Base-by-base conservation (phyloP, 37 sponge, comb jelly and placozoan genomes). In the Petrosia ficiformis region DNA sequence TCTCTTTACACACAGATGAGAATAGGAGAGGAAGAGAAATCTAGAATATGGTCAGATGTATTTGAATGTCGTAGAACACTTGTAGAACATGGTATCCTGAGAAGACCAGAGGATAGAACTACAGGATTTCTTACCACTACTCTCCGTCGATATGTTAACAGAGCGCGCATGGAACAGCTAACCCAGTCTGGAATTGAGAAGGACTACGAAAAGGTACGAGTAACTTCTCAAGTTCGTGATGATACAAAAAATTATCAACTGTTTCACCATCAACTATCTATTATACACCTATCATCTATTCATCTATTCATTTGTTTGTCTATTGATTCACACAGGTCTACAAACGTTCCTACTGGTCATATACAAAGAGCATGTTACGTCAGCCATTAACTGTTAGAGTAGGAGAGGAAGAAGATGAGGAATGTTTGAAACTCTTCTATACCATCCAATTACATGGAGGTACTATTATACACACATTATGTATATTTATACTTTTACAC, bases 331-430 rank as follows among this genome's bases (percentile, higher is more conserved):
- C 14, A 48, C 54, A 48, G 63, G 11, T 61, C 28, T 95, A 77
- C 90, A 95, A 95, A 61, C 87, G 85, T 64, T 88, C 76, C 26
- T 95, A 86, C 79, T 95, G 96, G 96, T 95, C 96, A 30, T 95
- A 95, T 81, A 73, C 77, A 24, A 95, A 95, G 87, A 89, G 83
- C 65, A 76, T 77, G 70, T 74, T 95, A 28, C 76, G 85, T 60
- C 96, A 89, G 67, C 87, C 93, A 22, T 76, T 95, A 64, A 81
- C 93, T 0, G 75, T 92, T 1, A 26, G 63, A 6, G 63, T 61
- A n/a, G 94, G 94, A 57, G 84, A 84, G 68, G 82, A 76, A 21
- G 91, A 80, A 14, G 85, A 70, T 8, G 95, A 94, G 58, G 33
- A 65, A 3, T 93, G 89, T 2, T 42, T 92, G n/a, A 81, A 75